Conservation (phyloP, 1,140 invertebrate species). For the Acyrthosiphon pisum region DNA sequence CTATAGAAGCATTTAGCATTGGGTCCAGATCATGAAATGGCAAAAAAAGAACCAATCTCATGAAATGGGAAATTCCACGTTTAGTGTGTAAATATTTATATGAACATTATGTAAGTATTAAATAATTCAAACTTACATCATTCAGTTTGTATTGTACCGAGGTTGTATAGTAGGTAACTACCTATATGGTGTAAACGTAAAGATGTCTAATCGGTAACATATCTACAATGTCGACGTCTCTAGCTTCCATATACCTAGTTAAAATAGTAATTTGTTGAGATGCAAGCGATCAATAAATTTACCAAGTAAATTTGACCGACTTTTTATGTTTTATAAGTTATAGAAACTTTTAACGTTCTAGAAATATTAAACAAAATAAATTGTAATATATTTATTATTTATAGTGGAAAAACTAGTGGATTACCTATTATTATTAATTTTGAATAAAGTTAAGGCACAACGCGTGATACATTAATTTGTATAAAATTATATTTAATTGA, state of each 20-base stretch:
- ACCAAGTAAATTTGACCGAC: background rate
- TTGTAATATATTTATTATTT: background rate
- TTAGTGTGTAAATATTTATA: conserved; percentile 15
- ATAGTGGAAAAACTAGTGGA: background rate
- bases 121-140: background rate
- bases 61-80: background rate
- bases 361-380: background rate
- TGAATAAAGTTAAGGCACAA: background rate
- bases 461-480: background rate
- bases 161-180: background rate
- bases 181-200: background rate
- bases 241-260: background rate
- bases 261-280: background rate
- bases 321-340: background rate
- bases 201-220: background rate
- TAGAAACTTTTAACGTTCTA: background rate
- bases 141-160: background rate
- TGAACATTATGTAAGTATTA: background rate
- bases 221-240: background rate
- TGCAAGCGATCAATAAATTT: background rate
- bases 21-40: background rate
- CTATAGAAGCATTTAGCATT: background rate
- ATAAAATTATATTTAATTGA: background rate
- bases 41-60: background rate
- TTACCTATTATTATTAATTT: background rate